Evolutionary conservation across 64 coral and sea anemone genomes (phyloP).

Genomic region (Catalaphyllia jardinei): DNA sequence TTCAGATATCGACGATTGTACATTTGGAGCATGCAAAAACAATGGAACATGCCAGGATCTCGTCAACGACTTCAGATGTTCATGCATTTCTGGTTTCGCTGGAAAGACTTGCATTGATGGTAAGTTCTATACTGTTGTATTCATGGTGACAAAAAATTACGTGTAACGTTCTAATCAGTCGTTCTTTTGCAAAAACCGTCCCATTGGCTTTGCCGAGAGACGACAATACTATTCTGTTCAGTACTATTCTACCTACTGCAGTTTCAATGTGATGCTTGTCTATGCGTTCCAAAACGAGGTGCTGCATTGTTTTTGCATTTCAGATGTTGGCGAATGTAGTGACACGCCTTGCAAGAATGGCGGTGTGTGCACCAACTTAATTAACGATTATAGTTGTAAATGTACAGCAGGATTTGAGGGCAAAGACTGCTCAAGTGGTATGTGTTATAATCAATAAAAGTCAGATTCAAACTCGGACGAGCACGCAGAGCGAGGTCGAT

Average conservation of each 20-base stretch:
- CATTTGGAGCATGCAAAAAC: neutral
- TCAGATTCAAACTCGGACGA: no score
- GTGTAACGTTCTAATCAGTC: no score
- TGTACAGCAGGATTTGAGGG: neutral
- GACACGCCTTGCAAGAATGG: neutral
- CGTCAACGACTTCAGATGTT: neutral
- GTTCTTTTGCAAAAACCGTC: no score
- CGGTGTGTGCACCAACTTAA: neutral
- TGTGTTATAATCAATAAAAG: no score
- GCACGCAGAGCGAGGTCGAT: no score
- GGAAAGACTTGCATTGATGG: conserved; percentile 30
- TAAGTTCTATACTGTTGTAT: neutral
- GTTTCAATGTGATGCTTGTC: no score
- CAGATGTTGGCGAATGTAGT: conserved; percentile 20
- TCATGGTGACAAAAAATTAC: no score
- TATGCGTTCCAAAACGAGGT: neutral
- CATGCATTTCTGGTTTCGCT: conserved; percentile 16
- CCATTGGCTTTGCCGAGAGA: no score
- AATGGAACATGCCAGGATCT: conserved; percentile 45
- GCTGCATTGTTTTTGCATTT: neutral
- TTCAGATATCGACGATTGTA: conserved; percentile 49
- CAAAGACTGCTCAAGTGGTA: neutral
- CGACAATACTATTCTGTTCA: no score
- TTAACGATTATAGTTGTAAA: neutral
- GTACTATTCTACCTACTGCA: no score